Base-by-base conservation (phyloP, 2,888 invertebrate species). In the Cryptocephalus moraei region DNA sequence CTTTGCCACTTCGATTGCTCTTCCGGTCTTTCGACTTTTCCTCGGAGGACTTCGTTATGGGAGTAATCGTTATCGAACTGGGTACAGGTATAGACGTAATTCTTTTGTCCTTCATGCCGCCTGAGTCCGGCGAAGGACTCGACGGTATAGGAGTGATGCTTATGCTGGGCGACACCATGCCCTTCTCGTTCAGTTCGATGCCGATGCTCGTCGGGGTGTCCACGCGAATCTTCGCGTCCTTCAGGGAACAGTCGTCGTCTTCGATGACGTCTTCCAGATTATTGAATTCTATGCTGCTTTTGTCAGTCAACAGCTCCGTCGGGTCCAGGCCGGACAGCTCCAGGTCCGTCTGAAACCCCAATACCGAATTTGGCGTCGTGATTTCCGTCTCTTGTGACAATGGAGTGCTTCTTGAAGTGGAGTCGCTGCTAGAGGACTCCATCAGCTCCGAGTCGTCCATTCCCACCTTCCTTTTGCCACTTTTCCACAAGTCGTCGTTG, bases 31-130 rank as follows among this genome's bases (percentile, higher is more conserved):
- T 46, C 50, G 50, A 6, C 52, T 54, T 54, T 73, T 55, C 56
- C 39, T 57, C 55, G 11, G 48, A 48, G 73, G 67, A 64, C 79
- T 80, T 8, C 6, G 81, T 76, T 38, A 91, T 89, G 3, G 91
- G 87, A 0, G 91, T 91, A 47, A 91, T 91, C 0, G 91, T 91
- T 48, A 91, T 88, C 1, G 90, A 88, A 61, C 86, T 86, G 9
- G 88, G 84, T 32, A 86, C 67, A 6, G 78, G 76, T 8, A 83
- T 75, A 6, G 80, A 78, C 0, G 82, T 31, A 22, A 13, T 12
- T 34, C 32, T 14, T 13, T 43, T 43, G 13, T 14, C 32, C 13
- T 12, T 43, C 10, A 13, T 43, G 2, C 14, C 36, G 13, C 13
- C 36, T 4, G 36, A 33, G 1, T 10, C 14, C 10, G 22, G 12